These are phyloP conservation scores for Mugil cephalus DNA, from an alignment of 2,113 vertebrate species.

Conservation along the genomic window DNA sequence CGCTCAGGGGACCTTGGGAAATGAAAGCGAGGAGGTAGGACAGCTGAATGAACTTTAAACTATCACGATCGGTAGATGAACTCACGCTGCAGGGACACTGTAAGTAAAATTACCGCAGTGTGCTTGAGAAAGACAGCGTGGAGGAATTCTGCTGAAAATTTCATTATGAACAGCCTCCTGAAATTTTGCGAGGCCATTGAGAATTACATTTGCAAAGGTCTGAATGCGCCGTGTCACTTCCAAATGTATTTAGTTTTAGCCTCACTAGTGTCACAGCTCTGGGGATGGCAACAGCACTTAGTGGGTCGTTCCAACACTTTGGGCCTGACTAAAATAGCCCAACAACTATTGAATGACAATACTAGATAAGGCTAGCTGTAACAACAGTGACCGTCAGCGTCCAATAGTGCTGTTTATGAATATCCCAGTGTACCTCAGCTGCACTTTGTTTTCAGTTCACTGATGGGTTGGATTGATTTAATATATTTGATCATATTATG, in stretches of 20 bases:
- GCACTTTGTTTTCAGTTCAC: not conserved
- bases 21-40: conserved; percentile 24
- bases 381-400: not conserved
- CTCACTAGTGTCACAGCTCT: not conserved
- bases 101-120: not conserved
- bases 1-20: conserved; percentile 37
- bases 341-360: not conserved
- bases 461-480: not conserved
- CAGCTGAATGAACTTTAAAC: conserved; percentile 41
- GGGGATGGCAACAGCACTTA: not conserved
- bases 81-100: not conserved
- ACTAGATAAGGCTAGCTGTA: not conserved
- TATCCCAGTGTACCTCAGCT: not conserved
- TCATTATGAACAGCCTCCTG: too few species aligned
- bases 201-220: too few species aligned
- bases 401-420: not conserved
- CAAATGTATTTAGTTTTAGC: not conserved
- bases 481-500: too few species aligned
- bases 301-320: conserved; percentile 1
- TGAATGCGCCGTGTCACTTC: too few species aligned
- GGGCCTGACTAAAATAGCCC: not conserved
- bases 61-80: conserved; percentile 21
- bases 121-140: not conserved
- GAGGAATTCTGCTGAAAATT: too few species aligned
- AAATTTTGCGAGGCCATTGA: too few species aligned